Base-by-base conservation (phyloP, 2,797 vertebrate species). In the Salarias fasciatus region DNA sequence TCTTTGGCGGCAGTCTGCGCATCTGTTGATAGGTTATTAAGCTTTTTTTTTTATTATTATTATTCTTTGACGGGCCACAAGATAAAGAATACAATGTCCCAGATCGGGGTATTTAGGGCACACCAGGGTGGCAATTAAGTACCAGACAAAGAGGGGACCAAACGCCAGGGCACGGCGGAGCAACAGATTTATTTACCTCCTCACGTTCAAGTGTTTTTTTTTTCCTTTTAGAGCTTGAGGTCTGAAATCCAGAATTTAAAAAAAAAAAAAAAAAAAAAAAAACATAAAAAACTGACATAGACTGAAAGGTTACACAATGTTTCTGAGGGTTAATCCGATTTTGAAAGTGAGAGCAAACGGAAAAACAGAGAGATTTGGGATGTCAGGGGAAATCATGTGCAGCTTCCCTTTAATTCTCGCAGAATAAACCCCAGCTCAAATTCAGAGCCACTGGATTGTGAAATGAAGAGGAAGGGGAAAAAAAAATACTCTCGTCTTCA, bases 101-200 rank as follows among this genome's bases (percentile, higher is more conserved):
- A 71, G 69, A 78, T 78, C 36, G 6, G 67, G 53, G 74, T 88
- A 85, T 90, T 87, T 84, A 82, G 89, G 86, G 54, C 87, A 86
- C 76, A 69, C 18, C 55, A 15, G 79, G 51, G 75, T 70, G 68
- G 79, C 61, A 85, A 72, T 88, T 83, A 85, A 68, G 80, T 24
- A 28, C 1, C 12, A 71, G 63, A 79, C 63, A 71, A 75, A 62
- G 60, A 63, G 28, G 7, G 58, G 51, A 28, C 11, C 44, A 54
- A 53, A 74, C 50, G 24, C 42, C 41, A 35, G 18, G 18, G 18
- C 18, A 24, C 24, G 18, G 18, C 24, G 18, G 18, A 24, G 18
- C 46, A 63, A 42, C 73, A 47, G 53, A 62, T 78, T 78, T 46
- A 62, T 73, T 66, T 11, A 12, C 37, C 15, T 42, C 46, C 41